Evolutionary conservation across 64 coral and sea anemone species (phyloP), one percentile per base, ranked within the genome.

Genomic region (Pocillopora damicornis): DNA sequence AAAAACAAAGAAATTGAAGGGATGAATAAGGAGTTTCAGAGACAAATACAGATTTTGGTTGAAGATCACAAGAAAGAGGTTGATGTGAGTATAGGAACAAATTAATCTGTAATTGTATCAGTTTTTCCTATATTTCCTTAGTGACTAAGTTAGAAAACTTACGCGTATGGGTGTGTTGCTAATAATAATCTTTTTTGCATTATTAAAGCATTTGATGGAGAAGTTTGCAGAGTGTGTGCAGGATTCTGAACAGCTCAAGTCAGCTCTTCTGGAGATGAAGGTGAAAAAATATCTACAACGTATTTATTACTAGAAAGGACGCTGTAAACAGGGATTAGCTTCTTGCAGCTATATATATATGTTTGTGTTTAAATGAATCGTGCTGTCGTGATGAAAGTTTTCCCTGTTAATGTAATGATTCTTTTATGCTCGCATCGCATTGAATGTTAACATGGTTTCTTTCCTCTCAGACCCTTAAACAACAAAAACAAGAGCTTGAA

Each of bases 161-260:
- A 30, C 30, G 30, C 30, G 30, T 30, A 30, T 30, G 30, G 30
- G 30, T 30, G 30, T 30, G 30, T 30, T 30, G 30, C 30, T 30
- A 37, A 30, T 13, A 36, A 35, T 76, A 17, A 2, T 8, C n/a
- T 22, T 67, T 4, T 67, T 9, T 69, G 35, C 4, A 59, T 60
- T 37, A 36, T 74, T 80, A 20, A 64, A 96, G 94, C 76, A 86
- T n/a, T 88, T 96, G 66, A 96, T 96, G 94, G 94, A 96, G 74
- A 96, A 96, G 25, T 93, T 96, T 74, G 91, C 94, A 13, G 87
- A 96, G 37, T 96, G 81, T 11, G 74, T 96, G 22, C 91, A 92
- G 26, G 91, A 93, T 83, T 92, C 94, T 5, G 94, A 92, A 78
- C 90, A 92, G n/a, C 91, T 96, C 25, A 96, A 96, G 76, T 93